Percentiles rank a stretch among this genome's conserved stretches.
Conservation (phyloP, 2,113 vertebrate genomes). For the Columba janthina region DNA sequence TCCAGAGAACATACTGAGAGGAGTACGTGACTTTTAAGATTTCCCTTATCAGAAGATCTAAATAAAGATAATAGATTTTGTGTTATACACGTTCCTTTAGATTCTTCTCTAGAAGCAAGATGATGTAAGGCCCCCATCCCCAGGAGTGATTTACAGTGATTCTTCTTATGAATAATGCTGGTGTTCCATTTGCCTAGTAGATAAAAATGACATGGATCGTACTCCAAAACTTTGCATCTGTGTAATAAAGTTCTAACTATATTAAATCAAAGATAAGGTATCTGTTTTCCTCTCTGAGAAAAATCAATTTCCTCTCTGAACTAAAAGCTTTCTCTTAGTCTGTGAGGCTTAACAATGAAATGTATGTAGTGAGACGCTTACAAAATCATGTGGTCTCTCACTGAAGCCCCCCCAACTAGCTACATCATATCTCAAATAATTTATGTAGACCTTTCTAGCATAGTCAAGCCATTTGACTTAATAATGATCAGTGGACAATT, state of each 20-base stretch:
- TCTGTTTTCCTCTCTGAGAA: neutral
- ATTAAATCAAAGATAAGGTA: neutral
- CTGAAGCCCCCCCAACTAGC: neutral
- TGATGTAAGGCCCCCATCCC: neutral
- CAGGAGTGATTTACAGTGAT: neutral
- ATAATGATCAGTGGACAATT: neutral
- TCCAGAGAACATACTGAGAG: neutral
- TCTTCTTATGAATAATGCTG: neutral
- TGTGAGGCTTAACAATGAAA: neutral
- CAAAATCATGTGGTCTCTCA: fast-evolving
- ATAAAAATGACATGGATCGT: neutral
- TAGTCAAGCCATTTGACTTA: neutral
- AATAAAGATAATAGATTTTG: neutral
- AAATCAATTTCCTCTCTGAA: neutral
- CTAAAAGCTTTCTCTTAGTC: neutral
- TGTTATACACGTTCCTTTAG: neutral
- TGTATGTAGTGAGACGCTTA: neutral
- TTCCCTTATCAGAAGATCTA: neutral
- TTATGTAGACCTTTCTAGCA: neutral
- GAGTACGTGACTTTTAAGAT: neutral
- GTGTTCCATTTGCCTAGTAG: neutral
- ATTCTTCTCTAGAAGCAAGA: neutral
- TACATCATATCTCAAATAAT: neutral
- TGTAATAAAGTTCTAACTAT: neutral
- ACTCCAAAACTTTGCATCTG: neutral